phyloP scores from a whole-genome alignment of 2,888 invertebrate species.

The Dascillus cervinus region DNA sequence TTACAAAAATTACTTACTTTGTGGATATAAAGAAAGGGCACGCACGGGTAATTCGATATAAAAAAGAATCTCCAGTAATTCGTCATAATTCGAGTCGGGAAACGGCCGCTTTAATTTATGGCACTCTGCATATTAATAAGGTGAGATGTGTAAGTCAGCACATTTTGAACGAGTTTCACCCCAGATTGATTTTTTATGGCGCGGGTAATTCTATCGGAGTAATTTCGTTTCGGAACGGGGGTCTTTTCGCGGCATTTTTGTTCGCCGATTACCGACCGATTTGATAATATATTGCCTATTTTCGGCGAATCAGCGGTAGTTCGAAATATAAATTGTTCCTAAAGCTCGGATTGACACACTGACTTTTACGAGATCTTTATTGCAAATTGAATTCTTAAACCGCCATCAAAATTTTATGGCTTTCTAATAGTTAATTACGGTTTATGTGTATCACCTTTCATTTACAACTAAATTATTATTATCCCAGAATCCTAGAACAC shows the following conservation, averaged over 20 bases:
- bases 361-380: constrained; percentile 19
- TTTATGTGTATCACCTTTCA: constrained; percentile 8
- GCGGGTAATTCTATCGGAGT: constrained; percentile 3
- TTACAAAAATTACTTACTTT: constrained; percentile 5
- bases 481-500: too few relatives aligned
- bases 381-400: constrained; percentile 18
- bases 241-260: too few relatives aligned
- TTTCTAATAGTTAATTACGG: constrained; percentile 15
- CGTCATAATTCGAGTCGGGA: too few relatives aligned
- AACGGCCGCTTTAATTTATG: neutral
- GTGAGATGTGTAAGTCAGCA: constrained; percentile 9
- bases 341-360: constrained; percentile 11
- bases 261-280: too few relatives aligned
- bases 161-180: constrained; percentile 12
- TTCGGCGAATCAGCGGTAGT: constrained; percentile 13
- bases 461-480: constrained; percentile 8
- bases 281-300: constrained; percentile 14
- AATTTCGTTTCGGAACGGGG: too few relatives aligned
- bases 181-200: constrained; percentile 13
- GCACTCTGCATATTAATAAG: constrained; percentile 8
- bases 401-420: constrained; percentile 11
- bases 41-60: neutral
- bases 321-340: constrained; percentile 11
- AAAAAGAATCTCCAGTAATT: neutral
- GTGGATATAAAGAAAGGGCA: neutral